Evolutionary conservation across 1,140 invertebrate genomes (phyloP).

Genomic region (Drosophila mauritiana): DNA sequence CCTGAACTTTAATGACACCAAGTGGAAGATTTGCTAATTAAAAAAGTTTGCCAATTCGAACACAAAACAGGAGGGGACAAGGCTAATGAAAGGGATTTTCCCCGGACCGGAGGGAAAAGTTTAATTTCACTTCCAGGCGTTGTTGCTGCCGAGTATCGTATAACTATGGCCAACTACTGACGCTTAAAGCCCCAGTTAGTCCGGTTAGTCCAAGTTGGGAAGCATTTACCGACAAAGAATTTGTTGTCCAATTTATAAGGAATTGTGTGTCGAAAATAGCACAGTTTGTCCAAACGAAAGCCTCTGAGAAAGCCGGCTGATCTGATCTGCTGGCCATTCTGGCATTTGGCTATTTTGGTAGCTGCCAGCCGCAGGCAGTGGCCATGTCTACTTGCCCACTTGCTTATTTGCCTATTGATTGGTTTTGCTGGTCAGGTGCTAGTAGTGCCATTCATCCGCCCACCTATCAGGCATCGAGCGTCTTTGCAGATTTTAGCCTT

Average conservation of each 20-base stretch:
- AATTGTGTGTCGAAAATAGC: constrained; percentile 35
- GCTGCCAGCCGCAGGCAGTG: constrained; percentile 31
- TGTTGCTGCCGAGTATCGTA: constrained; percentile 8
- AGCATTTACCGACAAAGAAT: constrained; percentile 18
- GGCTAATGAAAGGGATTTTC: constrained; percentile 11
- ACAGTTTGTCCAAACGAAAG: constrained; percentile 31
- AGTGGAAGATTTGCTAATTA: constrained; percentile 72
- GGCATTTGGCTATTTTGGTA: constrained; percentile 28
- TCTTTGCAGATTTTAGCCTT: constrained; percentile 52
- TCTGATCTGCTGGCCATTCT: constrained; percentile 1
- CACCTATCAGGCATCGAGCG: constrained; percentile 22
- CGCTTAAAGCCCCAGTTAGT: constrained; percentile 28
- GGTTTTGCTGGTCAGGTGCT: constrained; percentile 46
- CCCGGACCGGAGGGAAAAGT: constrained; percentile 10
- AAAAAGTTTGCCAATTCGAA: constrained; percentile 64
- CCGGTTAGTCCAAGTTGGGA: constrained; percentile 22
- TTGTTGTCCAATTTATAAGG: constrained; percentile 37
- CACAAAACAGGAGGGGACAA: constrained; percentile 14
- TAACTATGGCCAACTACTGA: constrained; percentile 55
- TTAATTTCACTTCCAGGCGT: constrained; percentile 5
- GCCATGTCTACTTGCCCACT: constrained; percentile 14
- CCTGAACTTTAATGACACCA: constrained; percentile 59
- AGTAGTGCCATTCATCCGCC: not conserved
- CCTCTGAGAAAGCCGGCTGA: not conserved
- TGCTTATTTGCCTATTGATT: constrained; percentile 58